A percentile compares a stretch with the other conserved stretches of the same genome.
These are phyloP conservation scores for Lindbergichthys nudifrons DNA, from an alignment of 2,797 vertebrate genomes.

Conservation along the genomic window DNA sequence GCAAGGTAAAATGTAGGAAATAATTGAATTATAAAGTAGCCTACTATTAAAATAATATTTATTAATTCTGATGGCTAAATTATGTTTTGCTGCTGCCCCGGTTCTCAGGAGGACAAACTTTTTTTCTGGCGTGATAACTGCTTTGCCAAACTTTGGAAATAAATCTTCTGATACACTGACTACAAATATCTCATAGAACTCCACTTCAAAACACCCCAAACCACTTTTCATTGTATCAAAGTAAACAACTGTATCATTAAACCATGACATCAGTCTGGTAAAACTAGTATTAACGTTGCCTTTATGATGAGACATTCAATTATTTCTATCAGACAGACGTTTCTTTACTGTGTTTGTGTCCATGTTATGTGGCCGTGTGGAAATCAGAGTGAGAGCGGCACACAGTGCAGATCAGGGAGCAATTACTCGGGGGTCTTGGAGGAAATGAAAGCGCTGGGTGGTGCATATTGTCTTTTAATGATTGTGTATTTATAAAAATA, in stretches of 20 bases:
- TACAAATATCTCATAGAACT: too few relatives aligned
- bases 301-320: neutral
- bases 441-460: slow-evolving; percentile 64
- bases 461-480: slow-evolving; percentile 25
- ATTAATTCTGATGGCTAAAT: too few relatives aligned
- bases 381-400: slow-evolving; percentile 29
- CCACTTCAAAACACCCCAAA: too few relatives aligned
- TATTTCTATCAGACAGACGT: neutral
- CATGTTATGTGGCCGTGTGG: slow-evolving; percentile 1
- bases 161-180: too few relatives aligned
- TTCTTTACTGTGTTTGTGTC: slow-evolving; percentile 1
- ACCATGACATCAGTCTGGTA: neutral
- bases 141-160: too few relatives aligned
- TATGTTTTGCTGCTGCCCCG: too few relatives aligned
- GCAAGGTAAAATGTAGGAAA: too few relatives aligned
- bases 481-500: slow-evolving; percentile 49
- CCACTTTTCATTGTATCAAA: neutral
- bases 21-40: too few relatives aligned
- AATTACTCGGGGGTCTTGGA: slow-evolving; percentile 50
- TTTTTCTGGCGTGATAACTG: too few relatives aligned
- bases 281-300: neutral
- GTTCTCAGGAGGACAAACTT: too few relatives aligned
- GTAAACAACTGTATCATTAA: neutral
- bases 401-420: slow-evolving; percentile 46
- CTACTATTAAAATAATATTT: too few relatives aligned